These are phyloP conservation scores for Linyphia triangularis DNA, from an alignment of 2,888 invertebrate genomes.

Conservation along the genomic window DNA sequence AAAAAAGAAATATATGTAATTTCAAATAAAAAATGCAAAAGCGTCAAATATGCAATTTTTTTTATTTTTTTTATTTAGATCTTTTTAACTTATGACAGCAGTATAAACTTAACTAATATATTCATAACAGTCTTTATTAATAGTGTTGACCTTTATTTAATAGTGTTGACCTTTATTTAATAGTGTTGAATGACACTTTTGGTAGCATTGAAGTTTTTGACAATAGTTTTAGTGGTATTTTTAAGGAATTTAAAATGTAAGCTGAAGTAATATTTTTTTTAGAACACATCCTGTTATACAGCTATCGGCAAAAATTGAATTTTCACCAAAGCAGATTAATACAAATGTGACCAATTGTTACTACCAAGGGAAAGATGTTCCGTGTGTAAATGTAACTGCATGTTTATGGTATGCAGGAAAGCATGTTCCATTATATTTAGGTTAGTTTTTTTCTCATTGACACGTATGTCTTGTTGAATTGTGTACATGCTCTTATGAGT, in stretches of 20 bases:
- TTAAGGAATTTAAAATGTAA: neutral
- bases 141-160: too few relatives aligned
- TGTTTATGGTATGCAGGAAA: slow-evolving; percentile 78
- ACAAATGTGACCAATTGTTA: slow-evolving; percentile 74
- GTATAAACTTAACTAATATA: too few relatives aligned
- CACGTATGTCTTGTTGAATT: neutral
- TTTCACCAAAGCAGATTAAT: slow-evolving; percentile 80
- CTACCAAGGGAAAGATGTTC: slow-evolving; percentile 43
- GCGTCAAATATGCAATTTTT: too few relatives aligned
- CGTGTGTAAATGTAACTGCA: slow-evolving; percentile 76
- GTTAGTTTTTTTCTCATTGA: slow-evolving; percentile 15
- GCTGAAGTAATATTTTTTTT: slow-evolving; percentile 25
- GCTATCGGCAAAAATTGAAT: slow-evolving; percentile 77
- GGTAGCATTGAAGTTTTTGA: neutral
- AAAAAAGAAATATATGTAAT: too few relatives aligned
- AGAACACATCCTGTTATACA: slow-evolving; percentile 80
- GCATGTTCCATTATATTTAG: slow-evolving; percentile 72
- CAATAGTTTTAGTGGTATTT: neutral
- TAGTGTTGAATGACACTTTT: too few relatives aligned
- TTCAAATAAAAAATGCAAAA: too few relatives aligned
- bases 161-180: too few relatives aligned
- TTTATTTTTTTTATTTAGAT: too few relatives aligned
- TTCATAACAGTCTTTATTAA: too few relatives aligned
- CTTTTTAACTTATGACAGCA: too few relatives aligned
- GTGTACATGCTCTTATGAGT: neutral